Evolutionary conservation across 2,888 invertebrate genomes (phyloP).

Genomic region (Galerucella nymphaeae): DNA sequence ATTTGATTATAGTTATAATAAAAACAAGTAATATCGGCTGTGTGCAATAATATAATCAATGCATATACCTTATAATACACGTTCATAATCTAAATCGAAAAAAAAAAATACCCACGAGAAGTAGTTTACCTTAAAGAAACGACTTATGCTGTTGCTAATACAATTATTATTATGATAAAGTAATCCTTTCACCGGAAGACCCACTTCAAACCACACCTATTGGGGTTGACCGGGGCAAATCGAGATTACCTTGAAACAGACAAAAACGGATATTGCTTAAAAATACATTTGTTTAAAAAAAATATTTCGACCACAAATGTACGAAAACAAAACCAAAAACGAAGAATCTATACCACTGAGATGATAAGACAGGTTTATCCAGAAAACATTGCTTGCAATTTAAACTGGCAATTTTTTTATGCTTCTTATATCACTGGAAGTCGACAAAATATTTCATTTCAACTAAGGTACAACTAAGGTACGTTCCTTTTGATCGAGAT

Average conservation of each 20-base stretch:
- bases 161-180: constrained; percentile 40
- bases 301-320: neutral
- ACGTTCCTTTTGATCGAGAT: too few relatives aligned
- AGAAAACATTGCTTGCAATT: too few relatives aligned
- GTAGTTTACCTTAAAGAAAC: constrained; percentile 41
- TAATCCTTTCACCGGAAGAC: constrained; percentile 47
- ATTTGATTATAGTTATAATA: too few relatives aligned
- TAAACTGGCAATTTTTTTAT: too few relatives aligned
- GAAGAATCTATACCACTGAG: neutral
- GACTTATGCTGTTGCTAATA: constrained; percentile 32
- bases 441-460: too few relatives aligned
- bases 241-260: constrained; percentile 20
- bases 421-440: too few relatives aligned
- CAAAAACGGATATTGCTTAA: neutral
- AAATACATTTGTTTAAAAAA: neutral
- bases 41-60: too few relatives aligned
- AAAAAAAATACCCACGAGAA: constrained; percentile 1
- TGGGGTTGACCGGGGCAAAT: constrained; percentile 34
- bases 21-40: too few relatives aligned
- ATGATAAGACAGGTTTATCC: too few relatives aligned
- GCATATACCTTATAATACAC: neutral
- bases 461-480: too few relatives aligned
- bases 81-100: neutral
- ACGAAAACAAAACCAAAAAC: neutral
- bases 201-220: constrained; percentile 39